A percentile compares a stretch with the other conserved stretches of the same genome.
These are phyloP conservation scores for Dasypus novemcinctus DNA, from an alignment of 2,113 vertebrate species.

Conservation along the genomic window DNA sequence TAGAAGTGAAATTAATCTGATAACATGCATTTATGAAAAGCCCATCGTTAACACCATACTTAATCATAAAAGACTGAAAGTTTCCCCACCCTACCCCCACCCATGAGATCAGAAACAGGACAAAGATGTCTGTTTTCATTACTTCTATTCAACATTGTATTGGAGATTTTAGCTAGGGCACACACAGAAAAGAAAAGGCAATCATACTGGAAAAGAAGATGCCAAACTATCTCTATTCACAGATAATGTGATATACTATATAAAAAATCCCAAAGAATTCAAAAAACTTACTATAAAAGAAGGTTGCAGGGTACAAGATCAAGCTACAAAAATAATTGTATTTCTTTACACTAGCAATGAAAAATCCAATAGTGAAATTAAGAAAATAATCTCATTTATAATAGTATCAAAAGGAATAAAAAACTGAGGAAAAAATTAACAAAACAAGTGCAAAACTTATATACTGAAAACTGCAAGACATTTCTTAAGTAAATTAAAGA, in stretches of 20 bases:
- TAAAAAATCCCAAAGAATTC: background rate
- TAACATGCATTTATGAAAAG: too few relatives aligned
- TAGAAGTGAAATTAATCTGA: background rate
- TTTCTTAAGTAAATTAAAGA: background rate
- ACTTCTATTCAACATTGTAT: background rate
- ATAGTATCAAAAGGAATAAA: background rate
- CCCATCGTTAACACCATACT: background rate
- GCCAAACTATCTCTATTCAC: background rate
- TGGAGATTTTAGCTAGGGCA: background rate
- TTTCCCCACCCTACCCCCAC: too few relatives aligned
- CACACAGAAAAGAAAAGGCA: background rate
- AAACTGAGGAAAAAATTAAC: background rate
- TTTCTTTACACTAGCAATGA: background rate
- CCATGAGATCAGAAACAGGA: background rate
- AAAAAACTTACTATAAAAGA: background rate
- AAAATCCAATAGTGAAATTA: background rate
- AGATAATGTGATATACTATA: background rate
- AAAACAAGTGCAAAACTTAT: background rate
- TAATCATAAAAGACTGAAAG: background rate
- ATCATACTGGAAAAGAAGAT: background rate
- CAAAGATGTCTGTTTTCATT: background rate
- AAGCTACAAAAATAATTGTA: background rate
- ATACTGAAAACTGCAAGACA: background rate
- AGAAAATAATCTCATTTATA: background rate
- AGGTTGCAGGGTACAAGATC: background rate